Percentiles rank a stretch among this genome's conserved stretches.
These are phyloP conservation scores for Meloe dianella DNA, from an alignment of 2,888 invertebrate genomes.

Conservation along the genomic window DNA sequence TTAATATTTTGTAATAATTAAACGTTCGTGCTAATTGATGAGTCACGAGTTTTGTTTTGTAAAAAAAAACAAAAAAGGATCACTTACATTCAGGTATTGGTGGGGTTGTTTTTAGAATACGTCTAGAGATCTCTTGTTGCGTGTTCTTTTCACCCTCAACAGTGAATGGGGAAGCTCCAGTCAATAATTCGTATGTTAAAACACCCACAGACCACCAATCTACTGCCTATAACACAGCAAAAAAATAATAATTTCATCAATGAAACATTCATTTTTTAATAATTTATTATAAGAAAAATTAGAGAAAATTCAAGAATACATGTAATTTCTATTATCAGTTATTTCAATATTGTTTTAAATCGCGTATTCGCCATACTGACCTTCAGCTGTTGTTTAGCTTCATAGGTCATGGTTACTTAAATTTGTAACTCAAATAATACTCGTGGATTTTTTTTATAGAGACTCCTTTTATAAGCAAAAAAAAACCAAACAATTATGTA, in stretches of 20 bases:
- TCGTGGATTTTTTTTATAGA: neutral
- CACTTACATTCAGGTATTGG: slow-evolving; percentile 79
- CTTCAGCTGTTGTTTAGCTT: slow-evolving; percentile 15
- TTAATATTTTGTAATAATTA: neutral
- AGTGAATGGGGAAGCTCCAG: slow-evolving; percentile 97
- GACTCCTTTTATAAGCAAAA: neutral
- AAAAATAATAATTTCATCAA: slow-evolving; percentile 43
- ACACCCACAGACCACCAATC: slow-evolving; percentile 99
- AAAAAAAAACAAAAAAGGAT: neutral
- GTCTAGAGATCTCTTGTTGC: slow-evolving; percentile 91
- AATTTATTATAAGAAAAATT: neutral
- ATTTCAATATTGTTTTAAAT: neutral
- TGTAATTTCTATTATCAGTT: neutral
- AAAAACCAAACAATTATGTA: neutral
- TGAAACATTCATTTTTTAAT: slow-evolving; percentile 36
- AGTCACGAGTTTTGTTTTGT: neutral
- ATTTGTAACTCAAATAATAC: neutral
- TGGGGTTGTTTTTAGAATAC: slow-evolving; percentile 88
- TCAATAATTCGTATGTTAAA: slow-evolving; percentile 92
- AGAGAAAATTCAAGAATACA: neutral
- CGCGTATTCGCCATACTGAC: neutral
- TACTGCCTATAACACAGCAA: slow-evolving; percentile 74
- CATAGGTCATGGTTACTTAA: slow-evolving; percentile 14
- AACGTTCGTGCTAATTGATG: neutral
- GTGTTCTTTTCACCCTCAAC: slow-evolving; percentile 93